Base-by-base conservation (phyloP, 2,888 invertebrate genomes). In the Julus scandinavius region DNA sequence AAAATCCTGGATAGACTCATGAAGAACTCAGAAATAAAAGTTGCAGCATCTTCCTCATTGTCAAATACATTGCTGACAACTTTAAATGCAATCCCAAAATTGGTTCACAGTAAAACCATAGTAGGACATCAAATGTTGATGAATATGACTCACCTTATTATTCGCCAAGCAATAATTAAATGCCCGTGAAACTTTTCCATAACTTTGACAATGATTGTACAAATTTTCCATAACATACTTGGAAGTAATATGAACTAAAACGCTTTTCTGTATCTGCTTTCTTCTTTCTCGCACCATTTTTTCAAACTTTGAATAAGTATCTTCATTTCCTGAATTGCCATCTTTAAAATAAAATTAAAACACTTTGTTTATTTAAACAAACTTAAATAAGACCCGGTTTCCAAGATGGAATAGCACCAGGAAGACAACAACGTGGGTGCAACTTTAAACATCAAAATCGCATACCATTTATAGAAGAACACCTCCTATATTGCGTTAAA, bases 231-330 rank as follows among this genome's bases (percentile, higher is more conserved):
- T 95, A 0, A 96, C 96, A 86, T 94, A 94, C 88, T 95, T 94
- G 0, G 96, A 95, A 91, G 95, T 95, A 1, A 97, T 95, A 93
- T 96, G 96, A 6, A 97, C 94, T 54, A 97, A 92, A 88, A 96
- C 93, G 92, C 96, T 96, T 89, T 94, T 93, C 87, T 92, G 93
- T 0, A 97, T 96, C 92, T 96, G 94, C 2, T 92, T 91, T 91
- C 95, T 94, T 90, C 96, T 94, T 41, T 92, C 92, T 72, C 93
- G 92, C 85, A 95, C 92, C 90, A 95, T 92, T 89, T 95, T 94
- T 89, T 95, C 94, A 92, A 95, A 94, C 7, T 92, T 29, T 20
- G 88, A 88, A 87, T 20, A 58, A 40, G 15, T 38, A 50, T 83
- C 80, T 38, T 84, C 49, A 20, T 63, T 29, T 6, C 5, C 87